Conservation (phyloP, 2,113 vertebrate species). For the Pluvianellus socialis region DNA sequence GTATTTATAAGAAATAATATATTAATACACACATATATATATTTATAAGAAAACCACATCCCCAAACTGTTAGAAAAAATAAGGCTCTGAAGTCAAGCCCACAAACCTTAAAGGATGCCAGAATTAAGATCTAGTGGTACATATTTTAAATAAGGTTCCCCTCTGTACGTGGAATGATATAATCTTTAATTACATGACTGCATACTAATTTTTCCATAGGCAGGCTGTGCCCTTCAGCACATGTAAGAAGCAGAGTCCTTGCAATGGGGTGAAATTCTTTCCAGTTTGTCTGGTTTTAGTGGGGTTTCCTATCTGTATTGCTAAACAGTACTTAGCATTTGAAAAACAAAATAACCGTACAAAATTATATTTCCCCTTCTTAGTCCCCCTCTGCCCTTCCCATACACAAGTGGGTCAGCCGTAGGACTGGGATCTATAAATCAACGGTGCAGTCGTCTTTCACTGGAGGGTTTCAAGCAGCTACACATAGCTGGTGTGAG, state of each 20-base stretch:
- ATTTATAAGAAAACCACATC: not conserved
- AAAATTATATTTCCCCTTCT: not conserved
- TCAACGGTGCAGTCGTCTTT: rapidly evolving
- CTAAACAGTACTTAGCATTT: not conserved
- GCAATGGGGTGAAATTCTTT: not conserved
- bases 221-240: not conserved
- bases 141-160: not conserved
- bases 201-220: not conserved
- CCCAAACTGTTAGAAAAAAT: not conserved
- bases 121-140: not conserved
- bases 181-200: conserved; percentile 18
- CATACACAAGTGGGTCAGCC: not conserved
- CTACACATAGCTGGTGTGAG: not conserved
- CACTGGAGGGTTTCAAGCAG: not conserved
- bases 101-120: not conserved
- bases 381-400: not conserved
- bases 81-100: not conserved
- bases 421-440: not conserved
- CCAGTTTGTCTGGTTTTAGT: not conserved
- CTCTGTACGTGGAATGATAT: not conserved
- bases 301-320: not conserved
- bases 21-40: not conserved
- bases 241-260: not conserved
- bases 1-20: not conserved
- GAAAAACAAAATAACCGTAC: not conserved